These are phyloP conservation scores for Lasioglossum vierecki DNA, from an alignment of 2,888 invertebrate species.

Conservation along the genomic window DNA sequence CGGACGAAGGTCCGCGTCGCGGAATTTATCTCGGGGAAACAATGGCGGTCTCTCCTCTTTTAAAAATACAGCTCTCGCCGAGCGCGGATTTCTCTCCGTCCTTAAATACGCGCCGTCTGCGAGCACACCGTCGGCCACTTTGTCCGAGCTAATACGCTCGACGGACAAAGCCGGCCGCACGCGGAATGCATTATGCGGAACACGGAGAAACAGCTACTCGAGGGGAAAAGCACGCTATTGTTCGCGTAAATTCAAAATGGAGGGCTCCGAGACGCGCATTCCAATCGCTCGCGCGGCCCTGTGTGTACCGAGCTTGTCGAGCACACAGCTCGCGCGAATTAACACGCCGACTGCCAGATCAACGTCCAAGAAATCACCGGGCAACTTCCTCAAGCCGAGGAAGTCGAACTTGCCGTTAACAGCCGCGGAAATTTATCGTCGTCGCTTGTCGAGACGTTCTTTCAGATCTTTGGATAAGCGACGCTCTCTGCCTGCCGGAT, in stretches of 20 bases:
- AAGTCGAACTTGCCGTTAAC: slow-evolving; percentile 3
- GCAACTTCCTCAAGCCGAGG: background rate
- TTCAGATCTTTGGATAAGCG: slow-evolving; percentile 3
- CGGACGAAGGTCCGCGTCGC: background rate
- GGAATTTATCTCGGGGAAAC: slow-evolving; percentile 38
- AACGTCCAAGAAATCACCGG: background rate
- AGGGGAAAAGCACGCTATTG: slow-evolving; percentile 26
- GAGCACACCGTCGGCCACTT: slow-evolving; percentile 65
- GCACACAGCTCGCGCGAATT: background rate
- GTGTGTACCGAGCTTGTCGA: background rate
- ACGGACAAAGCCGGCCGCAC: slow-evolving; percentile 46
- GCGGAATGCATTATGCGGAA: slow-evolving; percentile 57
- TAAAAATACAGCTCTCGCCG: slow-evolving; percentile 40
- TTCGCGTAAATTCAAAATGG: slow-evolving; percentile 42
- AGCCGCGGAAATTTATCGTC: slow-evolving; percentile 8
- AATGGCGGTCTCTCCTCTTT: slow-evolving; percentile 30
- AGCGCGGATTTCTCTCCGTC: slow-evolving; percentile 10
- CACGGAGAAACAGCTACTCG: slow-evolving; percentile 34
- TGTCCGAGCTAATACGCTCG: slow-evolving; percentile 55
- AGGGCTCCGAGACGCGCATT: slow-evolving; percentile 9
- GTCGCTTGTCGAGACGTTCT: background rate
- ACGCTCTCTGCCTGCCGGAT: background rate
- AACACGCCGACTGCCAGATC: slow-evolving; percentile 10
- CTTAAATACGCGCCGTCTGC: slow-evolving; percentile 44
- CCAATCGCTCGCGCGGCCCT: background rate